phyloP scores from a whole-genome alignment of 2,797 vertebrate species.

The Vespertilio murinus region DNA sequence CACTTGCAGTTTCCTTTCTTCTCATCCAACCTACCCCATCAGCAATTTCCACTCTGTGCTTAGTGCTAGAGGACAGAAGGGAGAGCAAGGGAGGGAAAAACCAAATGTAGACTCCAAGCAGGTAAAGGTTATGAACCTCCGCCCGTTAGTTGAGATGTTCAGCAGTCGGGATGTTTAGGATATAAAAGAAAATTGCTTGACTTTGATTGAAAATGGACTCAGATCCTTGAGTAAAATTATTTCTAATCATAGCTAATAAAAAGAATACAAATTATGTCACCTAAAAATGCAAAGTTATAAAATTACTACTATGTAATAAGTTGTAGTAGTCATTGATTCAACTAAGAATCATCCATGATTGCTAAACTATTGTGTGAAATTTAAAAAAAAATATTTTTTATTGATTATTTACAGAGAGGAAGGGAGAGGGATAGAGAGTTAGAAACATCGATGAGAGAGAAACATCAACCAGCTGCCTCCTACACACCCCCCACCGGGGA shows the following conservation, averaged over 20 bases:
- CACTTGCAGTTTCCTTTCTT: background rate
- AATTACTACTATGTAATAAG: background rate
- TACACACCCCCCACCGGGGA: too few relatives aligned
- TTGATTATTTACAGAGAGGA: too few relatives aligned
- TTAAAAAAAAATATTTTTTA: too few relatives aligned
- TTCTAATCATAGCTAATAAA: conserved; percentile 26
- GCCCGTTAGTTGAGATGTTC: background rate
- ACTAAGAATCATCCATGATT: background rate
- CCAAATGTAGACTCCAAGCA: background rate
- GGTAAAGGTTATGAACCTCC: background rate
- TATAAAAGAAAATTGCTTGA: conserved; percentile 28
- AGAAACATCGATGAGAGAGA: too few relatives aligned
- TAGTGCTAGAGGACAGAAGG: background rate
- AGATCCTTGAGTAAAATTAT: conserved; percentile 9
- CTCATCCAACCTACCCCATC: background rate
- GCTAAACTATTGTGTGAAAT: background rate
- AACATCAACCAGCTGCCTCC: too few relatives aligned
- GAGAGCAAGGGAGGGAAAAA: too few relatives aligned
- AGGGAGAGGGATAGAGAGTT: too few relatives aligned
- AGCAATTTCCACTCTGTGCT: background rate
- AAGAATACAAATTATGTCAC: background rate
- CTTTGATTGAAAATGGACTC: conserved; percentile 12
- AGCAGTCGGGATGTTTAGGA: background rate
- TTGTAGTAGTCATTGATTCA: background rate
- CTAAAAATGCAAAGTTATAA: background rate